Evolutionary conservation across 2,888 invertebrate species (phyloP).

Genomic region (Galerucella nymphaeae): DNA sequence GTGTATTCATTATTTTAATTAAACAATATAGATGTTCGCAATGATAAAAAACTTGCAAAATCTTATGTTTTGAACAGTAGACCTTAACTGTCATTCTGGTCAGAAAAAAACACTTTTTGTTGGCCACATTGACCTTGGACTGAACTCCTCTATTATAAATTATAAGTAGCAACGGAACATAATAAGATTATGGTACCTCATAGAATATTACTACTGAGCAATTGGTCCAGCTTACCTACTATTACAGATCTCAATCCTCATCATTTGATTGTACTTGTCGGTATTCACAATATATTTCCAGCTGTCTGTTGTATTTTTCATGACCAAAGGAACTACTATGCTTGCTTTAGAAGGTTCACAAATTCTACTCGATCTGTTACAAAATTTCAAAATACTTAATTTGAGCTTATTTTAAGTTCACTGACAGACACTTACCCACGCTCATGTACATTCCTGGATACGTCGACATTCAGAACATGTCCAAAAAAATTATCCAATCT

Average conservation of each 20-base stretch:
- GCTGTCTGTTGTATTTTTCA: slow-evolving; percentile 6
- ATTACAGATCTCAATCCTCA: background rate
- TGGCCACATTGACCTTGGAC: too few relatives aligned
- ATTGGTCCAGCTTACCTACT: background rate
- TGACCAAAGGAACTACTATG: background rate
- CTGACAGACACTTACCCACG: background rate
- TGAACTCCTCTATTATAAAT: too few relatives aligned
- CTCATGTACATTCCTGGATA: background rate
- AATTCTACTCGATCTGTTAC: background rate
- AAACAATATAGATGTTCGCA: too few relatives aligned
- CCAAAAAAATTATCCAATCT: background rate
- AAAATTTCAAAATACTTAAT: background rate
- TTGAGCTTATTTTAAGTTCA: background rate
- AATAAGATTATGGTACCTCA: too few relatives aligned
- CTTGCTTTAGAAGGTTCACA: background rate
- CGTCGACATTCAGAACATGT: background rate
- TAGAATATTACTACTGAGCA: too few relatives aligned
- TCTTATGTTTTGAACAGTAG: too few relatives aligned
- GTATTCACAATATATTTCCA: slow-evolving; percentile 31
- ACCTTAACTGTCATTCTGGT: too few relatives aligned
- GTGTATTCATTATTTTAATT: too few relatives aligned
- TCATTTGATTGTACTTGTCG: slow-evolving; percentile 11
- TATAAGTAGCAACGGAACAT: too few relatives aligned
- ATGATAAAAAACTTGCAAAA: too few relatives aligned
- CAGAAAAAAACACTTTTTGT: too few relatives aligned